Evolutionary conservation across 2,888 invertebrate species (phyloP), one percentile per base, ranked within the genome.

Genomic region (Kryphioiulus occultus): DNA sequence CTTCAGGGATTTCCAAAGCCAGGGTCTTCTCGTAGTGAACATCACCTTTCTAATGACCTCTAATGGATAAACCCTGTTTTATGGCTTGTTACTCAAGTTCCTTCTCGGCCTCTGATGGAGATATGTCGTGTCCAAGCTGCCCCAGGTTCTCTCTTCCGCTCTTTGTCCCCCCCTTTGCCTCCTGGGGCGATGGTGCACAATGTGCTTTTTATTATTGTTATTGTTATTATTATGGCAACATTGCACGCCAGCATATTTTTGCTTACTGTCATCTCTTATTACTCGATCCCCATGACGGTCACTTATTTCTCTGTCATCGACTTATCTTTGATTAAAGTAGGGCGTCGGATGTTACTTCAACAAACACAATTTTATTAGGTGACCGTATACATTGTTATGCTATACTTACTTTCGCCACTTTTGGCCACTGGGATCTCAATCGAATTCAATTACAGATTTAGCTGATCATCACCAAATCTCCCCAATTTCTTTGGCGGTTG

Each of bases 11-110:
- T 78, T 78, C n/a, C n/a, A 17, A 19, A 7, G 19, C n/a, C 12
- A n/a, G 10, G 53, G 5, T 17, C 78, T 30, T 68, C 59, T 68
- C 26, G 26, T 12, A 12, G 26, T 12, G 26, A 68, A 68, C 68
- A 68, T 68, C 68, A 68, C 68, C 68, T 68, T 68, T 32, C 30
- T 78, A 78, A 78, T 78, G 78, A 78, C 26, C 0, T 78, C 78
- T 78, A 78, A 78, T 78, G 78, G 78, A 78, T 4, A 78, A 78
- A 78, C 78, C 30, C 78, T 78, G 78, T 78, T 78, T 30, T 30
- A 30, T 78, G 78, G 15, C 30, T 3, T 30, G 78, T 78, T 68
- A 78, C 30, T n/a, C n/a, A n/a, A n/a, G n/a, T n/a, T n/a, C n/a
- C 22, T 68, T 22, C 22, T 68, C 22, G 78, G 26, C 78, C 78